These are phyloP conservation scores for Pyrgilauda ruficollis DNA, from an alignment of 2,113 vertebrate genomes.

Conservation along the genomic window DNA sequence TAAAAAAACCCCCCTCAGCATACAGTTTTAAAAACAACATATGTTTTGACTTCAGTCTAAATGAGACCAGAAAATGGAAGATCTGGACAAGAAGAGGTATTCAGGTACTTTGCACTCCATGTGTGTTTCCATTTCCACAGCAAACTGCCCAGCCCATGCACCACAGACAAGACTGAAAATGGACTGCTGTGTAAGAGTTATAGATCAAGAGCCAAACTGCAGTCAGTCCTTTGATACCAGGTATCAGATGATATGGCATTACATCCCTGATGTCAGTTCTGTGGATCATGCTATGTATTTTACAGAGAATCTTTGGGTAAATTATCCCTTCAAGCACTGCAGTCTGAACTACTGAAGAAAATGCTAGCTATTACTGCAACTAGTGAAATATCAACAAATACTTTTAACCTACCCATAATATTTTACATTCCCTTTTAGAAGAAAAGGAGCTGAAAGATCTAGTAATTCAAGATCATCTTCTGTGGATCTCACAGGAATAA, in stretches of 20 bases:
- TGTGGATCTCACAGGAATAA: conserved; percentile 83
- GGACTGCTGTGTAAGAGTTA: not conserved
- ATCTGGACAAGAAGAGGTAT: not conserved
- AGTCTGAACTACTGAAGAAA: not conserved
- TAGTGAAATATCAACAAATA: not conserved
- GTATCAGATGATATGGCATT: not conserved
- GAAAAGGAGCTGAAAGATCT: conserved; percentile 85
- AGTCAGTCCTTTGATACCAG: not conserved
- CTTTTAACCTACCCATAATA: conserved; percentile 84
- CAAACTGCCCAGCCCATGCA: not conserved
- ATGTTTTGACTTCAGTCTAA: not conserved
- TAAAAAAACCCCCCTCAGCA: fast-evolving
- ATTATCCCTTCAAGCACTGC: not conserved
- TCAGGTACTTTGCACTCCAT: not conserved
- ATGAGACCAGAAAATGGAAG: not conserved
- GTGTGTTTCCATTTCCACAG: not conserved
- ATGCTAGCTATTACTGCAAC: not conserved
- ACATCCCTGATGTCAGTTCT: not conserved
- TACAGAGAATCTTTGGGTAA: not conserved
- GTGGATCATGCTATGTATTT: not conserved
- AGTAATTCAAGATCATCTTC: conserved; percentile 74
- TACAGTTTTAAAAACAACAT: not conserved
- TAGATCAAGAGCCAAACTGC: not conserved
- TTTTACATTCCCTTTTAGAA: conserved; percentile 80
- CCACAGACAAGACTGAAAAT: not conserved